Base-by-base conservation (phyloP, 2,888 invertebrate genomes). In the Leptogaster cylindrica region DNA sequence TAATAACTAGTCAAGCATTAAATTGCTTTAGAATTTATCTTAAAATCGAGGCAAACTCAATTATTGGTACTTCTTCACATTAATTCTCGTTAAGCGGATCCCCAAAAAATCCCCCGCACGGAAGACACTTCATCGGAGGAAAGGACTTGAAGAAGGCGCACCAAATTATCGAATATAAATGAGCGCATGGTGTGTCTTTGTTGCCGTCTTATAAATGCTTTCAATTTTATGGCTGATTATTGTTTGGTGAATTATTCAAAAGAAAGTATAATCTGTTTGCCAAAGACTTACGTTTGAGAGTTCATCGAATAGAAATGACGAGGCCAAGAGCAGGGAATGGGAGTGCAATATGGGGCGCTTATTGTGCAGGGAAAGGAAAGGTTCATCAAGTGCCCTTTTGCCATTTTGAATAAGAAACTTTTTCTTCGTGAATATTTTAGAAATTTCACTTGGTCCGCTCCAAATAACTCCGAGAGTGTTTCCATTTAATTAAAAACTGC, bases 1-100 rank as follows among this genome's bases (percentile, higher is more conserved):
- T 79, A 79, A 79, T 79, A 79, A 79, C 79, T 79, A 79, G 79
- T 79, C 79, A 79, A 78, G 78, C 79, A 79, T 79, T 79, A 79
- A 79, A 79, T 79, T 79, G 79, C 79, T 79, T 79, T 78, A 76
- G 76, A 78, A 79, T 78, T 78, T 77, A 76, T 76, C 65, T 61
- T 28, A 31, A 18, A 55, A 6, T 63, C 33, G 27, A 65, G 36
- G 50, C 36, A 65, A 65, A 65, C 65, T 65, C 33, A 46, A 65
- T 65, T 65, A 51, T 50, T 65, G 50, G 50, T 65, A 65, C 50
- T 51, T 65, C 36, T 39, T 16, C 33, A 18, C 48, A 51, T 65
- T 50, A 65, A 65, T 65, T 50, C 39, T 65, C 39, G 48, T 64
- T 64, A 64, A 61, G 61, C 27, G 44, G 39, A 39, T 41, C 31